Conservation (phyloP, 1,140 invertebrate genomes). For the Melipona quadrifasciata region DNA sequence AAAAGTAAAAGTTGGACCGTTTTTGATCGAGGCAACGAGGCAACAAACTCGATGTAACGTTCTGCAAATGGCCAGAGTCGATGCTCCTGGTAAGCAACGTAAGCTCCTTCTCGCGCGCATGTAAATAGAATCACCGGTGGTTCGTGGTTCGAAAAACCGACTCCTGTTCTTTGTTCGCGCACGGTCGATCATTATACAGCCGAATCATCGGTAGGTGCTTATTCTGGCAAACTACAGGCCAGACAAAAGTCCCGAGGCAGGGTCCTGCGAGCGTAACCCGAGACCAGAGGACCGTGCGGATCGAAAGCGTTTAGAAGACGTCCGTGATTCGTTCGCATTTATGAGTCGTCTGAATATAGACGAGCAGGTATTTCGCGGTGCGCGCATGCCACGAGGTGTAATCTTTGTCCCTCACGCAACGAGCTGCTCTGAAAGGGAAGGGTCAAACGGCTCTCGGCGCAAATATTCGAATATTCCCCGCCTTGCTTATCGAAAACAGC, state of each 20-base stretch:
- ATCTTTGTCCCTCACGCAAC: conserved; percentile 63
- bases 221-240: conserved; percentile 54
- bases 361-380: conserved; percentile 50
- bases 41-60: too few relatives aligned
- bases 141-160: conserved; percentile 32
- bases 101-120: not conserved
- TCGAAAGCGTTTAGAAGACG: conserved; percentile 62
- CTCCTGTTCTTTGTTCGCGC: conserved; percentile 36
- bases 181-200: conserved; percentile 49
- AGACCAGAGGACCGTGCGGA: conserved; percentile 40
- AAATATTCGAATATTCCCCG: too few relatives aligned
- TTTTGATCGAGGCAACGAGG: too few relatives aligned
- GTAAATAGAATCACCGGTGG: conserved; percentile 14
- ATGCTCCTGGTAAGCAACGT: too few relatives aligned
- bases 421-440: conserved; percentile 25
- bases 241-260: conserved; percentile 59
- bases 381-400: conserved; percentile 59
- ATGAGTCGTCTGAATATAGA: conserved; percentile 65
- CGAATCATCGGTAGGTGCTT: conserved; percentile 60
- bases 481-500: too few relatives aligned
- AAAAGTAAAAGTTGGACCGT: too few relatives aligned
- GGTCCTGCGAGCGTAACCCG: conserved; percentile 48
- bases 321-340: conserved; percentile 62
- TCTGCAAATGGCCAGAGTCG: too few relatives aligned
- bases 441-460: conserved; percentile 11